A percentile compares a stretch with the other conserved stretches of the same genome.
phyloP scores from a whole-genome alignment of 1,140 invertebrate genomes.

The Ostrea denselamellosa region DNA sequence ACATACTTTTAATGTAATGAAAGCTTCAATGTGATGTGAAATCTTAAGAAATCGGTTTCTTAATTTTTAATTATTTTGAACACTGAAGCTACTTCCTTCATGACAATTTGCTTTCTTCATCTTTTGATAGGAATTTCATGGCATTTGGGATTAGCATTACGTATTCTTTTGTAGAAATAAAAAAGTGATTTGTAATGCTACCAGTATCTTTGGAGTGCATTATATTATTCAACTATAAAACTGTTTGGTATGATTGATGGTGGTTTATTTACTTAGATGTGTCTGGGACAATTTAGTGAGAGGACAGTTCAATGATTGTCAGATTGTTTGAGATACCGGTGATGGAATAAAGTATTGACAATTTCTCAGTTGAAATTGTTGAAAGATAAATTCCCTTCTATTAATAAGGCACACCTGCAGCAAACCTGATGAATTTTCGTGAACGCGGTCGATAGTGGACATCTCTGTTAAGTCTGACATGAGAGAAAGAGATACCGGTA shows the following conservation, averaged over 20 bases:
- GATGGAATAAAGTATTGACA: slow-evolving; percentile 31
- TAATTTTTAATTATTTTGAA: slow-evolving; percentile 11
- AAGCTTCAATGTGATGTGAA: slow-evolving; percentile 22
- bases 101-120: slow-evolving; percentile 19
- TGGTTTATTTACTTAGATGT: slow-evolving; percentile 13
- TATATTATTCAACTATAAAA: slow-evolving; percentile 14
- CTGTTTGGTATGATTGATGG: slow-evolving; percentile 3
- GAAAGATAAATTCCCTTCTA: slow-evolving; percentile 35
- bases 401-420: slow-evolving; percentile 35
- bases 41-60: background rate
- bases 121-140: slow-evolving; percentile 23
- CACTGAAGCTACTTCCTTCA: background rate
- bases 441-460: slow-evolving; percentile 24
- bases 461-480: slow-evolving; percentile 26
- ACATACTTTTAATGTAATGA: slow-evolving; percentile 24
- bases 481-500: slow-evolving; percentile 16
- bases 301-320: slow-evolving; percentile 1
- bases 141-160: background rate
- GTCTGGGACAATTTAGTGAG: background rate
- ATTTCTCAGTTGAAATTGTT: background rate
- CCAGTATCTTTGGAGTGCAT: background rate
- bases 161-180: slow-evolving; percentile 7
- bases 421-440: slow-evolving; percentile 16
- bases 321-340: background rate
- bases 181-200: slow-evolving; percentile 31